Percentiles rank a stretch among this genome's conserved stretches.
These are phyloP conservation scores for Drosophila kepulauana DNA, from an alignment of 1,140 invertebrate genomes.

Conservation along the genomic window DNA sequence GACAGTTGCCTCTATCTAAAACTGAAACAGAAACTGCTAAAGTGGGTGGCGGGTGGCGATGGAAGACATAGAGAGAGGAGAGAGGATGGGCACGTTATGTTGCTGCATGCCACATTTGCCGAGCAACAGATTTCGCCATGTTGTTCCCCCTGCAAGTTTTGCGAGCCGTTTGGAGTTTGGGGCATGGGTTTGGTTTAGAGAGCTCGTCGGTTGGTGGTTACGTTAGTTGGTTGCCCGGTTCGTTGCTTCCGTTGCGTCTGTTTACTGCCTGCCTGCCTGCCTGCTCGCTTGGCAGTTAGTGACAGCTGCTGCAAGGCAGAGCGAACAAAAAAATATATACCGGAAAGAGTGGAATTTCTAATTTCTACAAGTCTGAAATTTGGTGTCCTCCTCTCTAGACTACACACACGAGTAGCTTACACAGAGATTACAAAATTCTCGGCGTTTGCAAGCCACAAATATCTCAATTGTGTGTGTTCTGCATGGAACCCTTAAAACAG, in stretches of 20 bases:
- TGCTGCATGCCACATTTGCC: slow-evolving; percentile 28
- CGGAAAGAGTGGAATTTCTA: slow-evolving; percentile 32
- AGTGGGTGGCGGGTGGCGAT: too few species aligned
- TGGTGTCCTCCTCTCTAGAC: neutral
- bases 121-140: slow-evolving; percentile 42
- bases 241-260: slow-evolving; percentile 31
- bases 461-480: slow-evolving; percentile 5
- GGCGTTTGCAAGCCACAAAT: slow-evolving; percentile 3
- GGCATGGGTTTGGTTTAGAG: neutral
- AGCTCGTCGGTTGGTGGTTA: slow-evolving; percentile 34
- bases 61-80: neutral
- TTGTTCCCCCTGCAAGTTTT: slow-evolving; percentile 12
- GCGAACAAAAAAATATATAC: slow-evolving; percentile 34
- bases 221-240: slow-evolving; percentile 49
- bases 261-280: slow-evolving; percentile 2
- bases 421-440: slow-evolving; percentile 26
- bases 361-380: slow-evolving; percentile 33
- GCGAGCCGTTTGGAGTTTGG: neutral
- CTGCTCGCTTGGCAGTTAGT: slow-evolving; percentile 70
- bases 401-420: neutral
- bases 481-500: neutral
- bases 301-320: slow-evolving; percentile 72
- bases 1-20: slow-evolving; percentile 41
- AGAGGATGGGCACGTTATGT: neutral
- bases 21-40: slow-evolving; percentile 1